phyloP scores from a whole-genome alignment of 2,888 invertebrate genomes.

The Leucophenga montana region DNA sequence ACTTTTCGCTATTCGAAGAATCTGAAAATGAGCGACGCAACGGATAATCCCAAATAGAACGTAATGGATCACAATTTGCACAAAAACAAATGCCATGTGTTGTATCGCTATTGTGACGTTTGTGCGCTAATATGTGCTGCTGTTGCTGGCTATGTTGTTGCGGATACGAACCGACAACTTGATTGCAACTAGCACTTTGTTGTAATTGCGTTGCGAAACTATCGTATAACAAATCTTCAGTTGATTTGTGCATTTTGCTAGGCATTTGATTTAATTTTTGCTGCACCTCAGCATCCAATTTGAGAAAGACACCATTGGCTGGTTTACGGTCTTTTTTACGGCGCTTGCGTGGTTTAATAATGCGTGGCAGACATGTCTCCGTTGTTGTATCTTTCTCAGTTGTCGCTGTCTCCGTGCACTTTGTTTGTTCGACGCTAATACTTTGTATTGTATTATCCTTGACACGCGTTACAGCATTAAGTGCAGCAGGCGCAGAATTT shows the following conservation, averaged over 20 bases:
- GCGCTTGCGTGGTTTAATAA: slow-evolving; percentile 90
- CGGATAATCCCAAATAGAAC: slow-evolving; percentile 72
- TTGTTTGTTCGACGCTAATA: neutral
- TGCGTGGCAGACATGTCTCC: slow-evolving; percentile 87
- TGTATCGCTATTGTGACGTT: slow-evolving; percentile 43
- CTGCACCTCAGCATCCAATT: slow-evolving; percentile 55
- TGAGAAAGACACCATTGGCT: slow-evolving; percentile 73
- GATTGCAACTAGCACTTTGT: slow-evolving; percentile 16
- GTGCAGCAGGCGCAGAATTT: slow-evolving; percentile 61
- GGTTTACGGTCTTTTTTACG: slow-evolving; percentile 92
- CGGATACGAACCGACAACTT: slow-evolving; percentile 18
- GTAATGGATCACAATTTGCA: slow-evolving; percentile 70
- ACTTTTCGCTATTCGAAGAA: slow-evolving; percentile 64
- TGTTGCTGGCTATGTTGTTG: neutral
- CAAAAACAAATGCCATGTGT: slow-evolving; percentile 65
- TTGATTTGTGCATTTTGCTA: slow-evolving; percentile 34
- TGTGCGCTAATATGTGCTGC: slow-evolving; percentile 25
- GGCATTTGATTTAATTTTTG: slow-evolving; percentile 35
- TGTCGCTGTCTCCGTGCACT: slow-evolving; percentile 42
- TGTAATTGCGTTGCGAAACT: neutral
- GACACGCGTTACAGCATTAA: slow-evolving; percentile 30
- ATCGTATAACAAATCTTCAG: slow-evolving; percentile 14
- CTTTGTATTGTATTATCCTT: slow-evolving; percentile 37
- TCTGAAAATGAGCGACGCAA: slow-evolving; percentile 71
- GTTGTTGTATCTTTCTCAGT: slow-evolving; percentile 60